Evolutionary conservation across 2,113 vertebrate species (phyloP), one percentile per base, ranked within the genome.

Genomic region (Trogon melanurus): DNA sequence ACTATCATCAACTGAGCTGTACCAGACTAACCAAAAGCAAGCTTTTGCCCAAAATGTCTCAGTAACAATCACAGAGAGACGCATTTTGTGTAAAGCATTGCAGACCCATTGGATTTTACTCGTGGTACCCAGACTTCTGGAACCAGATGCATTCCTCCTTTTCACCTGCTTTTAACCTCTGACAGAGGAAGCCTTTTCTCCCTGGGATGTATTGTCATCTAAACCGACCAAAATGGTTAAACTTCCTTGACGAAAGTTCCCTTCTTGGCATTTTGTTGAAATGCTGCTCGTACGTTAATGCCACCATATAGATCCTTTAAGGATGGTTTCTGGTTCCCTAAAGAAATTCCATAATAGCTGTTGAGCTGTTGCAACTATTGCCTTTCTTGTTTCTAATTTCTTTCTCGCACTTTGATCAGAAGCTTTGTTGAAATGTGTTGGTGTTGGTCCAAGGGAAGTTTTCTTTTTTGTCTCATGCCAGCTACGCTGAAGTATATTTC

Each of bases 391-490:
- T 87, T 89, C 60, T 79, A 88, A 58, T 95, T 96, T 93, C 71
- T 95, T 54, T 90, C 85, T 93, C 80, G 69, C 61, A 76, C 74
- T 91, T 95, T 96, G 91, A 88, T 95, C 96, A 91, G 60, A 71
- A 92, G 74, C 29, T 79, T 44, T 86, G 95, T 80, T 95, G 74
- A 97, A 95, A 97, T 90, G 36, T 56, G 57, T 71, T 97, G 89
- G 65, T 94, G 82, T 70, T 79, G 69, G 36, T 88, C 94, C 94
- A 97, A 91, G 61, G 62, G 83, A 91, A 84, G 67, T 89, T 95
- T 95, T 94, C 60, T 80, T 91, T 95, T 93, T 95, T 88, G 88
- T 95, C 76, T 93, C 73, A 72, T 91, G 85, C 93, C 96, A 97
- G 69, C 69, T 79, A 67, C 29, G 17, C 65, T 91, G 56, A 91